Evolutionary conservation across 2,888 invertebrate species (phyloP), one percentile per base, ranked within the genome.

Genomic region (Ommatoiulus sabulosus): DNA sequence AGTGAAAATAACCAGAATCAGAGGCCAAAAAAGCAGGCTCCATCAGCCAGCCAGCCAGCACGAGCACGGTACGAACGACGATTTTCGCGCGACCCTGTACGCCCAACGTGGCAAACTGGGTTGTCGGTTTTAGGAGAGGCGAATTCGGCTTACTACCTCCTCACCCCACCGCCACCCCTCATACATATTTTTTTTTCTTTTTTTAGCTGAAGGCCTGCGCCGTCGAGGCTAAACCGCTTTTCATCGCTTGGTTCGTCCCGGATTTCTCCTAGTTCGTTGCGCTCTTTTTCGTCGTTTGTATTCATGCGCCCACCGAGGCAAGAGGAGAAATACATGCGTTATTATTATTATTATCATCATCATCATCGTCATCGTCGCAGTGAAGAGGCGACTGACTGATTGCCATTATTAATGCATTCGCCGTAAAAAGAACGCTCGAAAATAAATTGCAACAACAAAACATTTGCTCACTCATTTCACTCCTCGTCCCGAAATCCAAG

Each of bases 351-450:
- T 72, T 24, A 72, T 72, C 63, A 72, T 72, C 72, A 72, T 72
- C 72, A 24, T 72, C 72, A 0, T 48, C 48, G n/a, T n/a, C n/a
- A n/a, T n/a, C n/a, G n/a, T 10, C 52, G 52, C 20, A 72, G 8
- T 20, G 20, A 72, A 72, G 72, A 24, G 72, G 72, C 20, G 72
- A 17, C 63, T 17, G 20, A 72, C 72, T 72, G 20, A 72, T 6
- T 72, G 72, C 20, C 72, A 72, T 72, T 20, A 72, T 72, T 72
- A 72, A 72, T 72, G 72, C 72, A 72, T 72, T 72, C 72, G n/a
- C 6, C 20, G 20, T 24, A 72, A 24, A 72, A 72, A 20, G 17
- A 46, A n/a, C n/a, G n/a, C n/a, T n/a, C 46, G 46, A 5, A 46
- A 8, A 7, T 46, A 8, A 46, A 46, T 46, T 46, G 5, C 46